These are phyloP conservation scores for Camelus dromedarius DNA, from an alignment of 2,113 vertebrate genomes.

Conservation along the genomic window DNA sequence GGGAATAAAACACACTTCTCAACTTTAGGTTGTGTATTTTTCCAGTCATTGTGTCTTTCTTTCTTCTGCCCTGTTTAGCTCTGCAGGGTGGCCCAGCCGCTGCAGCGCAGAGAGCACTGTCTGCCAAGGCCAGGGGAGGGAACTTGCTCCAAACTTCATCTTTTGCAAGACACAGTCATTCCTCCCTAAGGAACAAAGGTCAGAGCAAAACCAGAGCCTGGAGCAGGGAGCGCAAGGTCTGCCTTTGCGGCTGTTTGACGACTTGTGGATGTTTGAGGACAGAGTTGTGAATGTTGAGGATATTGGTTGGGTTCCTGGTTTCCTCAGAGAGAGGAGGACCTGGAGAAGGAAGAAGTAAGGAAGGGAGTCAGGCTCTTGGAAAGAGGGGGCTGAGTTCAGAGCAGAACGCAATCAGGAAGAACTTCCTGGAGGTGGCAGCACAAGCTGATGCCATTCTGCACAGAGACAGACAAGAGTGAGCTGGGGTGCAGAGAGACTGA, in stretches of 20 bases:
- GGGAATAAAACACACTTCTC: too few relatives aligned
- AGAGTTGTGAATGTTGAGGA: background rate
- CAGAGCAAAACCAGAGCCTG: background rate
- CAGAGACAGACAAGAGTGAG: background rate
- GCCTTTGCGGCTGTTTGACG: background rate
- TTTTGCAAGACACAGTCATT: background rate
- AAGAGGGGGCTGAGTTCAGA: background rate
- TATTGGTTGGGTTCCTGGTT: background rate
- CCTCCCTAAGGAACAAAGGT: background rate
- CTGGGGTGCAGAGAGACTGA: background rate
- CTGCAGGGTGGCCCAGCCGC: accelerated
- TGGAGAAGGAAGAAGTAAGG: background rate
- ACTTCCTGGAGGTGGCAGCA: background rate
- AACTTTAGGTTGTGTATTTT: too few relatives aligned
- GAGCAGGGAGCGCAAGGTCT: accelerated
- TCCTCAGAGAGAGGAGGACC: background rate
- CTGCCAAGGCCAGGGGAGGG: background rate
- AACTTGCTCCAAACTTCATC: accelerated
- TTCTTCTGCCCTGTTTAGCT: background rate
- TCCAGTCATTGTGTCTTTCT: background rate
- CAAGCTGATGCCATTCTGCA: accelerated
- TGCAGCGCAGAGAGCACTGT: too few relatives aligned
- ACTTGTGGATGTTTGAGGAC: background rate
- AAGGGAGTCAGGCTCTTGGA: background rate
- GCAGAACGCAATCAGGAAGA: background rate